Percentiles rank a stretch among this genome's conserved stretches.
phyloP scores from a whole-genome alignment of 2,797 vertebrate genomes.

The Chloroceryle inda region DNA sequence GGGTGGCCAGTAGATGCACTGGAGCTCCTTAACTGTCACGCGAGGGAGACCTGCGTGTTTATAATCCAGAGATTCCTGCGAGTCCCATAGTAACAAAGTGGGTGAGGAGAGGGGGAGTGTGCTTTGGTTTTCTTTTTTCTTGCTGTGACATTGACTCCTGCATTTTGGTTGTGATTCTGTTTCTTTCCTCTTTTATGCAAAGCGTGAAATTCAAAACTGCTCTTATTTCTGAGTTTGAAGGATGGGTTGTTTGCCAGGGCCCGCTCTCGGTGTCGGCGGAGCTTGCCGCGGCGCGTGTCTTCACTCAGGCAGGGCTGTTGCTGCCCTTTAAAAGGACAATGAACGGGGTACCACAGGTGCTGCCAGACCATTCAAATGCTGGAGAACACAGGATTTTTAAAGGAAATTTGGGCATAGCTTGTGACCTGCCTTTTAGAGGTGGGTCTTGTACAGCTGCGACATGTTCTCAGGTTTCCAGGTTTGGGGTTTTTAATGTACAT shows the following conservation, averaged over 20 bases:
- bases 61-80: slow-evolving; percentile 29
- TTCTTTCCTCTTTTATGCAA: background rate
- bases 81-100: slow-evolving; percentile 56
- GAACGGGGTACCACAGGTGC: background rate
- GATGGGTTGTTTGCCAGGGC: background rate
- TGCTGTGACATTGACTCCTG: background rate
- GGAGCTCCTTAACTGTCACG: slow-evolving; percentile 52
- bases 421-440: background rate
- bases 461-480: background rate
- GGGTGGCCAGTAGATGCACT: slow-evolving; percentile 18
- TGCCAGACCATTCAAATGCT: background rate
- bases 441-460: background rate
- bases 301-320: background rate
- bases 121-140: background rate
- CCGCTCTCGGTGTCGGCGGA: background rate
- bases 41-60: slow-evolving; percentile 45
- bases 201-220: background rate
- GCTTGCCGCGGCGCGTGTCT: background rate
- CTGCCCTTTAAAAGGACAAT: background rate
- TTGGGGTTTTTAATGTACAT: background rate
- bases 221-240: background rate
- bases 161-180: background rate
- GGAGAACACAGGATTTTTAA: background rate
- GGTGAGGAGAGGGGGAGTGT: slow-evolving; percentile 31
- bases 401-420: background rate